Evolutionary conservation across 2,113 vertebrate species (phyloP), one percentile per base, ranked within the genome.

Genomic region (Candoia aspera): DNA sequence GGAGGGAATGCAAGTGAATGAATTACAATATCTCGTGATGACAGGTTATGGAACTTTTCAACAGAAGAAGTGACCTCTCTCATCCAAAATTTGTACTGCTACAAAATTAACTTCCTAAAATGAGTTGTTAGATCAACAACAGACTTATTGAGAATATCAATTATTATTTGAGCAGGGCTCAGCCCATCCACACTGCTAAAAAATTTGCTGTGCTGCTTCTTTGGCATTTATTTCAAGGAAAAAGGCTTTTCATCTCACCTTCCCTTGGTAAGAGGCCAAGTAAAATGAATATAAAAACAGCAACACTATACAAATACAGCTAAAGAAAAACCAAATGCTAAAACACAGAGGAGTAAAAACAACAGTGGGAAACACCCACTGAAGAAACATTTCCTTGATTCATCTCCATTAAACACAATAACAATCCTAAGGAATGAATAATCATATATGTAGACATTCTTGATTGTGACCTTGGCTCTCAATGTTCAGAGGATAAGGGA

Each of bases 41-140:
- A 55, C 37, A 91, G 46, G 85, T 92, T 83, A 79, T 0, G 55
- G 73, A 91, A 24, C 68, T 79, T 92, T 89, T 92, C 64, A 88
- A 87, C 26, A 91, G 79, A 92, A 94, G 33, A 58, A 90, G 92
- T 62, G 0, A 0, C 84, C 86, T 94, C 87, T 95, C 33, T 94
- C 89, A 91, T 92, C 92, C 46, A 42, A 86, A 73, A 23, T 79
- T 89, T 95, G 91, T 91, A 64, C 29, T 64, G 29, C 58, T 91
- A 91, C 88, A 93, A 94, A 92, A 54, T 42, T 92, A 90, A 86
- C 90, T 94, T 93, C 42, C 6, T 84, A 92, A 13, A 91, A 84
- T 86, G 91, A 89, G 73, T 64, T 33, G 29, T 53, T n/a, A 29
- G 90, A 91, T 92, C 92, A 93, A 92, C 88, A 60, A 23, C 88